phyloP scores from a whole-genome alignment of 2,888 invertebrate genomes.

The Eilema griseolum region DNA sequence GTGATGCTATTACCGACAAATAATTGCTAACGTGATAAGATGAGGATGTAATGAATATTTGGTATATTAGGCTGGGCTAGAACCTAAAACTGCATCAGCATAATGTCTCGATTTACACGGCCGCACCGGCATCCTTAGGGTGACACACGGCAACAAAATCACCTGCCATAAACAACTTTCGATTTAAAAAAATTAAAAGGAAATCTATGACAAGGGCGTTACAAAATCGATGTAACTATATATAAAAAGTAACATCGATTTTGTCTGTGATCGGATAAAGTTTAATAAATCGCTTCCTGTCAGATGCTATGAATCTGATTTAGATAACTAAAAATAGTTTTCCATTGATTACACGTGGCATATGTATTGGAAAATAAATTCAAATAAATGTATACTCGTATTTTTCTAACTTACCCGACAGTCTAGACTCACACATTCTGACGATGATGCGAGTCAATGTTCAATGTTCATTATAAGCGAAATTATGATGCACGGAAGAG shows the following conservation, averaged over 20 bases:
- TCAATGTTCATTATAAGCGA: too few species aligned
- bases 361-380: background rate
- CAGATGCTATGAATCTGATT: conserved; percentile 64
- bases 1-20: too few species aligned
- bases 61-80: too few species aligned
- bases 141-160: background rate
- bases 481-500: too few species aligned
- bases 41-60: too few species aligned
- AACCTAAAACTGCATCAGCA: too few species aligned
- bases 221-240: background rate
- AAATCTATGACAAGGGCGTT: background rate
- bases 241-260: conserved; percentile 34
- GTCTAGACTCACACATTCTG: too few species aligned
- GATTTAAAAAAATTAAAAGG: background rate
- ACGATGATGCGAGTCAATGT: too few species aligned
- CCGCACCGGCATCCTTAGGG: too few species aligned
- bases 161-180: background rate
- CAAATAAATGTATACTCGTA: background rate
- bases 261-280: conserved; percentile 70
- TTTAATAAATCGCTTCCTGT: conserved; percentile 83
- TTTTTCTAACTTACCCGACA: too few species aligned
- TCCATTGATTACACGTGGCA: background rate
- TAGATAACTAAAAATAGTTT: background rate
- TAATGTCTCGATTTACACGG: too few species aligned
- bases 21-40: too few species aligned